Conservation (phyloP, 2,113 vertebrate species). For the Phaethon lepturus region DNA sequence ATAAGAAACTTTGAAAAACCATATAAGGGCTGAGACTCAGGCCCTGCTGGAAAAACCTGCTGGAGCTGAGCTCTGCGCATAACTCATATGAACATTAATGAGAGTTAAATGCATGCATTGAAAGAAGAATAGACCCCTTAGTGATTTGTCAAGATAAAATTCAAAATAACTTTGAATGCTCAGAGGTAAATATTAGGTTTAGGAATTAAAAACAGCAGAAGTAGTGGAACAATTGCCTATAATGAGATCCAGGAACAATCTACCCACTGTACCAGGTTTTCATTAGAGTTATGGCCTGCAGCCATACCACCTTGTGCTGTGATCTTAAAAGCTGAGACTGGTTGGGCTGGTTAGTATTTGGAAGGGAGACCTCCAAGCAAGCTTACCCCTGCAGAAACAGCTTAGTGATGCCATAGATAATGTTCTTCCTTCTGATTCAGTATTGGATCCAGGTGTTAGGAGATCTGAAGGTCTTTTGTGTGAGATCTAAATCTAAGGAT, state of each 20-base stretch:
- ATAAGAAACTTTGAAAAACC: slow-evolving; percentile 31
- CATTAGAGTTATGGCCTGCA: slow-evolving; percentile 68
- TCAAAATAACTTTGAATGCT: slow-evolving; percentile 68
- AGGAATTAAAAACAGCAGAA: slow-evolving; percentile 57
- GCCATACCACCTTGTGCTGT: slow-evolving; percentile 65
- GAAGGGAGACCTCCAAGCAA: slow-evolving; percentile 61
- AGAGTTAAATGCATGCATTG: slow-evolving; percentile 42
- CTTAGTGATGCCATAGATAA: slow-evolving; percentile 34
- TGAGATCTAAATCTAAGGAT: neutral
- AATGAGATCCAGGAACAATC: slow-evolving; percentile 70
- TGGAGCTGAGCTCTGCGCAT: neutral
- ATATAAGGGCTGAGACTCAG: slow-evolving; percentile 34
- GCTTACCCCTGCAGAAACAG: slow-evolving; percentile 1
- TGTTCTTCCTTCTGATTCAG: slow-evolving; percentile 15
- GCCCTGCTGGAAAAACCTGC: slow-evolving; percentile 35
- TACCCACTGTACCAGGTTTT: slow-evolving; percentile 68
- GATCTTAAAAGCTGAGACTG: slow-evolving; percentile 39
- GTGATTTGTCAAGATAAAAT: slow-evolving; percentile 68
- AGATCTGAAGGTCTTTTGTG: neutral
- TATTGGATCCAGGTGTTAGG: slow-evolving; percentile 28
- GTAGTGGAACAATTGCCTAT: slow-evolving; percentile 50
- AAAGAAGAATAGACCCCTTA: slow-evolving; percentile 54
- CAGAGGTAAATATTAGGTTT: slow-evolving; percentile 62
- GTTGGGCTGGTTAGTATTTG: slow-evolving; percentile 52
- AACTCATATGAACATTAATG: slow-evolving; percentile 55